Percentiles rank a stretch among this genome's conserved stretches.
These are phyloP conservation scores for Prionailurus viverrinus DNA, from an alignment of 2,113 vertebrate species.

Conservation along the genomic window DNA sequence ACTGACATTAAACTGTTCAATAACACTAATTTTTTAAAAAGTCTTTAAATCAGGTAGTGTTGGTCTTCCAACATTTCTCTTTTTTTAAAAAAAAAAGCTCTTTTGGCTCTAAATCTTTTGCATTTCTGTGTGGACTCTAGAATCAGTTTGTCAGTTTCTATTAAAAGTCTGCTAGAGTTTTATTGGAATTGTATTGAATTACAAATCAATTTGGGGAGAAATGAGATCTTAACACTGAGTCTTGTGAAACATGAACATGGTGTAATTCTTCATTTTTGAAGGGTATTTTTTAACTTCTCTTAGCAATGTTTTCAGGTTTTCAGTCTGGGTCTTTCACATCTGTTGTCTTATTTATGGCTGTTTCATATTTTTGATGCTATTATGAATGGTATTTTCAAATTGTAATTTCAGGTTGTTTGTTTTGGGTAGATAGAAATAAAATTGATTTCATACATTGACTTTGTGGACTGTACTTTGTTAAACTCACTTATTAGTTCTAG, in stretches of 20 bases:
- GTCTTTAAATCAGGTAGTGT: background rate
- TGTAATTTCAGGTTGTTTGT: background rate
- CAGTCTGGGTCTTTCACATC: background rate
- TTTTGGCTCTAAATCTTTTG: background rate
- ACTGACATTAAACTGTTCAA: background rate
- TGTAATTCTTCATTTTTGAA: background rate
- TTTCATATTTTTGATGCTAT: background rate
- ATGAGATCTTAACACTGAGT: background rate
- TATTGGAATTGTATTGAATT: background rate
- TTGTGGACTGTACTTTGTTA: background rate
- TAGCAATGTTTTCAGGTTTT: constrained; percentile 25
- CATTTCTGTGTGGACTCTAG: background rate
- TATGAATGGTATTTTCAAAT: background rate
- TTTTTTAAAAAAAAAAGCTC: background rate
- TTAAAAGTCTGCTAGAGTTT: background rate
- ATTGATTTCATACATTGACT: background rate
- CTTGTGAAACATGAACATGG: background rate
- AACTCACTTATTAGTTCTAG: background rate
- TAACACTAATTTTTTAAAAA: background rate
- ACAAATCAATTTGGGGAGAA: background rate
- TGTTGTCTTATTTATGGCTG: background rate
- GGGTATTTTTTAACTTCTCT: background rate
- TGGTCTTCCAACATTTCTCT: background rate
- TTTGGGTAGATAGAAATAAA: constrained; percentile 36
- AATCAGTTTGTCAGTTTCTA: constrained; percentile 6